A percentile compares a stretch with the other conserved stretches of the same genome.
Evolutionary conservation across 2,113 vertebrate genomes (phyloP).

Genomic region (Brachyistius frenatus): DNA sequence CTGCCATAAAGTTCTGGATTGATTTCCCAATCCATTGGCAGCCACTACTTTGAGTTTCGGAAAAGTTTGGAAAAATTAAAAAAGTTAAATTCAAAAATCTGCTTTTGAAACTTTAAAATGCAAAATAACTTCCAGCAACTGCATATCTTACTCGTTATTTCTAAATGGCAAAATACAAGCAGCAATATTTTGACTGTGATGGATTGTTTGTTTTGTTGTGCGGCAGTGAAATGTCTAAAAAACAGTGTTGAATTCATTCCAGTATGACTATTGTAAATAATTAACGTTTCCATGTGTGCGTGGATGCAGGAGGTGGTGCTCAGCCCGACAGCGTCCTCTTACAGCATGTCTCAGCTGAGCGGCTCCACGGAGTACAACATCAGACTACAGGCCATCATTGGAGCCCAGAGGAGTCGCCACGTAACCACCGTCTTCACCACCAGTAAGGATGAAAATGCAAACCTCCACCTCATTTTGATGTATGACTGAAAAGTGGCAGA

Average conservation of each 20-base stretch:
- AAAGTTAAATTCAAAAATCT: too few relatives aligned
- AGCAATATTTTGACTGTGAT: too few relatives aligned
- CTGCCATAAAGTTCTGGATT: too few relatives aligned
- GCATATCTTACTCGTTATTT: background rate
- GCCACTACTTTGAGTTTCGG: too few relatives aligned
- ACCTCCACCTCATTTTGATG: background rate
- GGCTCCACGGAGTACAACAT: conserved; percentile 88
- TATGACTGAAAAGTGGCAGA: background rate
- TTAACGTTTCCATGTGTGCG: conserved; percentile 4
- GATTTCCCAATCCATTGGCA: too few relatives aligned
- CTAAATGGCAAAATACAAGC: background rate
- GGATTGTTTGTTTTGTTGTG: too few relatives aligned
- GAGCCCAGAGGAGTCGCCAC: conserved; percentile 83
- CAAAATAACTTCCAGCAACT: background rate
- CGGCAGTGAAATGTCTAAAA: too few relatives aligned
- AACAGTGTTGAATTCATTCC: too few relatives aligned
- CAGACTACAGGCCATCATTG: conserved; percentile 86
- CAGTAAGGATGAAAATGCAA: conserved; percentile 80
- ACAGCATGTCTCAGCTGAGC: conserved; percentile 87
- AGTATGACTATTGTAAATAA: background rate
- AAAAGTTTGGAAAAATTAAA: too few relatives aligned
- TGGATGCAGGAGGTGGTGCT: conserved; percentile 88
- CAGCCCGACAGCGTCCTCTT: conserved; percentile 87
- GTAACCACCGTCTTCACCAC: conserved; percentile 87
- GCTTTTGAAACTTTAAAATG: background rate